Evolutionary conservation across 2,797 vertebrate genomes (phyloP).

Genomic region (Anisognathus igniventris): DNA sequence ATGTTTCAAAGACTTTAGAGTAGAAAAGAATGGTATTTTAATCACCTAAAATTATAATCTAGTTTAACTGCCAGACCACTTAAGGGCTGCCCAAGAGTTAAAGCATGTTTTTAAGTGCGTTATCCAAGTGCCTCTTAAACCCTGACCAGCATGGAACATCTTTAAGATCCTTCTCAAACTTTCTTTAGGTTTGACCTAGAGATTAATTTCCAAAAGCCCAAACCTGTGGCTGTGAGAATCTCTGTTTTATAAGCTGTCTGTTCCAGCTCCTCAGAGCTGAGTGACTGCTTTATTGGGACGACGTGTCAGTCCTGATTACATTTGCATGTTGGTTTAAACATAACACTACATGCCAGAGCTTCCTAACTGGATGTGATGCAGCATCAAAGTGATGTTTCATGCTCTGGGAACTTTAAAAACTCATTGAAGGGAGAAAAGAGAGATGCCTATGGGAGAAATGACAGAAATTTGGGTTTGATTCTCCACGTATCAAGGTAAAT

Average conservation of each 20-base stretch:
- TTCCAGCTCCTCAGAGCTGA: slow-evolving; percentile 6
- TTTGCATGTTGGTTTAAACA: slow-evolving; percentile 52
- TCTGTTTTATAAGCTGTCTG: slow-evolving; percentile 41
- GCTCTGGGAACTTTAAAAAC: slow-evolving; percentile 59
- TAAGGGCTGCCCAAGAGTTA: not conserved
- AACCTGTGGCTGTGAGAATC: slow-evolving; percentile 22
- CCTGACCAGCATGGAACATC: not conserved
- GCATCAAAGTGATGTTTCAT: slow-evolving; percentile 70
- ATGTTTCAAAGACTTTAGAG: not conserved
- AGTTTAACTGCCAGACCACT: not conserved
- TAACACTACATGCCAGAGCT: slow-evolving; percentile 40
- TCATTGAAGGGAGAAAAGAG: slow-evolving; percentile 53
- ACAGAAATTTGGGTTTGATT: slow-evolving; percentile 25
- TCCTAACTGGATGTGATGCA: slow-evolving; percentile 61
- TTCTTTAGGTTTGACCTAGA: not conserved
- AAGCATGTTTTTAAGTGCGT: rapidly evolving
- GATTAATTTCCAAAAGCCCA: not conserved
- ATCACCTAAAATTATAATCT: not conserved
- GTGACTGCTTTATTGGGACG: slow-evolving; percentile 45
- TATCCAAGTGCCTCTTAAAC: not conserved
- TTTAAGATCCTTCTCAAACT: not conserved
- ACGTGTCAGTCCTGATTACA: slow-evolving; percentile 56
- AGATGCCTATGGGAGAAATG: slow-evolving; percentile 15
- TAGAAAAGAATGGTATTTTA: not conserved
- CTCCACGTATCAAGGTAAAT: slow-evolving; percentile 7